Base-by-base conservation (phyloP, 2,888 invertebrate species). In the Chaitophorus viminalis region DNA sequence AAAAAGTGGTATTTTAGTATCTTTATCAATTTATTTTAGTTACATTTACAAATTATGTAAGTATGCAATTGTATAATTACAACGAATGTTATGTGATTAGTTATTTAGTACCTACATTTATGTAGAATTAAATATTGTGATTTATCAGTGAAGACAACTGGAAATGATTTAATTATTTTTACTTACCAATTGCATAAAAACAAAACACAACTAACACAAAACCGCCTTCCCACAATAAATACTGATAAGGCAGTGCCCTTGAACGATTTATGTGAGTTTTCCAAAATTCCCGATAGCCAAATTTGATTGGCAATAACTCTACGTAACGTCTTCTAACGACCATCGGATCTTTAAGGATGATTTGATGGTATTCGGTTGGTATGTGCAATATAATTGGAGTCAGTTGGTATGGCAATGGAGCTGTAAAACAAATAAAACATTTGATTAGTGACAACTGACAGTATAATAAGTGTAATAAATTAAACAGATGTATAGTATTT, bases 191-290 rank as follows among this genome's bases (percentile, higher is more conserved):
- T 3, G 81, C 81, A 72, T 87, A 87, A 39, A 81, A 87, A 65
- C 87, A 87, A 33, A 87, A 87, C 31, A 87, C 87, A 29, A 87
- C 75, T n/a, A 87, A 29, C 0, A 87, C 87, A 33, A 87, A 87
- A 60, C 87, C 87, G 1, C 81, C 87, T 81, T 87, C 87, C 87
- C 87, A 87, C 9, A 87, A n/a, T 36, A 87, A 74, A 60, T 74
- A 87, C 54, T 87, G 87, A 74, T 87, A 87, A 21, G 87, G 87
- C 21, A 87, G 74, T n/a, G 87, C 87, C 11, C 81, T 72, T 25
- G 60, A 87, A 33, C 81, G 87, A n/a, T 87, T 87, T 46, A 87
- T 81, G 14, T 87, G 81, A 4, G 72, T 75, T 60, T 81, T 81
- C 87, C 74, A 87, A 46, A 87, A 87, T 65, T 87, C 87, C n/a